A percentile compares a stretch with the other conserved stretches of the same genome.
phyloP scores from a whole-genome alignment of 2,113 vertebrate genomes.

The Sus scrofa region T2T-Sscrofa CM000812.6:116223001-116223500 shows the following conservation, averaged over 20 bases:
- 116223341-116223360: slow-evolving; percentile 37
- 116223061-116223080: neutral
- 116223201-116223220: slow-evolving; percentile 52
- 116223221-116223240: neutral
- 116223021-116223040: neutral
- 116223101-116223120: slow-evolving; percentile 21
- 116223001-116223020: neutral
- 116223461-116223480: neutral
- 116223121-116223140: slow-evolving; percentile 3
- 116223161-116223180: slow-evolving; percentile 3
- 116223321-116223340: neutral
- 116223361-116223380: neutral
- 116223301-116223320: slow-evolving; percentile 17
- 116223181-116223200: slow-evolving; percentile 58
- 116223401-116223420: slow-evolving; percentile 28
- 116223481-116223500: neutral
- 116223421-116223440: slow-evolving; percentile 65
- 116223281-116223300: slow-evolving; percentile 41
- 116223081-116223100: neutral
- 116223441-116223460: neutral
- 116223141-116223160: neutral
- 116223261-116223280: neutral
- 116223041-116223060: neutral
- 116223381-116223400: neutral
- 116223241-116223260: slow-evolving; percentile 32